phyloP scores from a whole-genome alignment of 2,113 vertebrate species.

The Atherinomorus stipes region DNA sequence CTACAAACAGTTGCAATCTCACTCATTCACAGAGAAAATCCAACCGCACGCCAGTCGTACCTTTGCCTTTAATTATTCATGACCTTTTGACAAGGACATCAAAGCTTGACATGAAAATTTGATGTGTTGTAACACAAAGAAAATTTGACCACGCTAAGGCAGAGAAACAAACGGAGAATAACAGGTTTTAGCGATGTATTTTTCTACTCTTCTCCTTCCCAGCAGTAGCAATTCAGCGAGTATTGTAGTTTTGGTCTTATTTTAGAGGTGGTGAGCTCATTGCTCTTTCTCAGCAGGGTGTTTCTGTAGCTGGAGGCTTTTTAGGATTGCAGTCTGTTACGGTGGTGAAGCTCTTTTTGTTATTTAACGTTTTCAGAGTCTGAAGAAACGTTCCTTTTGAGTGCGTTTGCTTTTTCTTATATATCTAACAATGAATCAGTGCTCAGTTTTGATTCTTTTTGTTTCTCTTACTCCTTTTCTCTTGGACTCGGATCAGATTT shows the following conservation, averaged over 20 bases:
- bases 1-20: constrained; percentile 2
- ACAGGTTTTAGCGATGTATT: background rate
- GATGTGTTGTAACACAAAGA: background rate
- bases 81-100: constrained; percentile 14
- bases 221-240: background rate
- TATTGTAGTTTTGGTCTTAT: background rate
- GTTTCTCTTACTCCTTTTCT: background rate
- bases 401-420: background rate
- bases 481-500: background rate
- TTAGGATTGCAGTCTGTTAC: background rate
- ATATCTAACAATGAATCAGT: background rate
- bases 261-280: background rate
- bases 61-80: constrained; percentile 30
- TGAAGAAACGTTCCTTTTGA: background rate
- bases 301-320: constrained; percentile 10
- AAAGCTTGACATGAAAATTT: constrained; percentile 10
- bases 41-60: background rate
- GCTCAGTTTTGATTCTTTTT: background rate
- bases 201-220: background rate
- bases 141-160: background rate
- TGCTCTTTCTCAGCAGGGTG: constrained; percentile 7
- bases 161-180: background rate
- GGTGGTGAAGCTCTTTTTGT: background rate
- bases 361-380: constrained; percentile 4
- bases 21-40: constrained; percentile 12